Base-by-base conservation (phyloP, 2,113 vertebrate genomes). In the Erinaceus europaeus region DNA sequence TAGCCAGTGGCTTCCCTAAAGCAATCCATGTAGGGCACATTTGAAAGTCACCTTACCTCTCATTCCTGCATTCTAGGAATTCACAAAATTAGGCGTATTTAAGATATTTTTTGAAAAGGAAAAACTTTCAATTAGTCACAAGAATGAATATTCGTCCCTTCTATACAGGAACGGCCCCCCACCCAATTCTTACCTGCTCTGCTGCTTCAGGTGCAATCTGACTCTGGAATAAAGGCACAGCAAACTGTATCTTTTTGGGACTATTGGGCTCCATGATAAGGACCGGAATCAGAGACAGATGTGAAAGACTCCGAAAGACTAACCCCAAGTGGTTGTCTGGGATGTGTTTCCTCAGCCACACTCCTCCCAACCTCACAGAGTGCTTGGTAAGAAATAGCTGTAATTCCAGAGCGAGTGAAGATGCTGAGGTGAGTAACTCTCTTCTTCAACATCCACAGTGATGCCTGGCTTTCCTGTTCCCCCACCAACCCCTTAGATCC, bases 231-330 rank as follows among this genome's bases (percentile, higher is more conserved):
- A 98, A 97, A 40, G 98, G 98, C n/a, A 98, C 98, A 15, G 97
- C 97, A 93, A 99, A 99, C 79, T 99, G 98, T 97, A 99, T 99
- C 97, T 99, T 99, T 97, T 99, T 99, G 34, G 98, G 98, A 95
- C 98, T 99, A 97, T 98, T 98, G 94, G 98, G 98, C 96, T 99
- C 98, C 98, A 99, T 99, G n/a, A 76, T 34, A 81, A 9, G 77
- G 90, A 94, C n/a, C 94, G 94, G 93, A 80, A 93, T 53, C 77
- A 90, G 86, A 90, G 84, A 94, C 92, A 93, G 0, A 36, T 53
- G 74, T 64, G 88, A 69, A 92, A 79, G 94, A 64, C 65, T 95
- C 86, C 88, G 90, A 89, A 90, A 78, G 79, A 85, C 46, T 10
- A 90, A 82, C 15, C 44, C 72, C 89, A 77, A 91, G 59, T 89